A percentile compares a stretch with the other conserved stretches of the same genome.
These are phyloP conservation scores for Hydroisotoma schaefferi DNA, from an alignment of 2,888 invertebrate species.

Conservation along the genomic window DNA sequence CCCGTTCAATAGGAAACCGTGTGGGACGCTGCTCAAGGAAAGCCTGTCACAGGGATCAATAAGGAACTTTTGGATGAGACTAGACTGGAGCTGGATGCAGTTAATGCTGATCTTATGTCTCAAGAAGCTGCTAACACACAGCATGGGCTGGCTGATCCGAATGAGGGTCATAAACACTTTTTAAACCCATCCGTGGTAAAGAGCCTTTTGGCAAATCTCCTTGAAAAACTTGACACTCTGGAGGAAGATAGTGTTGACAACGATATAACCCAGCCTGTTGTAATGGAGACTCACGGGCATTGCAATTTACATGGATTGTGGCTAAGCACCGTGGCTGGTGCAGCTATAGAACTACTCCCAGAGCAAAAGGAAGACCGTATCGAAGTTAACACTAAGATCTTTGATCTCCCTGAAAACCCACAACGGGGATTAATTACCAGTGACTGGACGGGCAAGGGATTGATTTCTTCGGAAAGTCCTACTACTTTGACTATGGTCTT, in stretches of 20 bases:
- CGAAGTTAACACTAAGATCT: constrained; percentile 28
- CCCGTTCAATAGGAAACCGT: too few relatives aligned
- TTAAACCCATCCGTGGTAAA: constrained; percentile 23
- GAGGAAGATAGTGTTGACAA: not conserved
- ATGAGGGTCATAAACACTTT: not conserved
- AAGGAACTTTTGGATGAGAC: too few relatives aligned
- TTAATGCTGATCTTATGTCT: too few relatives aligned
- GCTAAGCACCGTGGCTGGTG: constrained; percentile 41
- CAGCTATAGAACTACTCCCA: constrained; percentile 38
- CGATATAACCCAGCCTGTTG: not conserved
- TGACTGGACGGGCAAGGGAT: constrained; percentile 41
- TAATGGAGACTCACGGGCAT: constrained; percentile 6
- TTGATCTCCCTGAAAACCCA: constrained; percentile 28
- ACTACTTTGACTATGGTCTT: constrained; percentile 44
- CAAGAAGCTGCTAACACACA: too few relatives aligned
- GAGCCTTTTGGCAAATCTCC: constrained; percentile 23
- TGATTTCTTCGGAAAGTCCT: constrained; percentile 39
- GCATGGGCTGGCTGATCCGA: not conserved
- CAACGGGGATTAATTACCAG: constrained; percentile 25
- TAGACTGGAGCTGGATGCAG: too few relatives aligned
- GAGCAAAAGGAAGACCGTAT: constrained; percentile 16
- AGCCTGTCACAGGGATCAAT: too few relatives aligned
- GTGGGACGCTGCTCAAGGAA: too few relatives aligned
- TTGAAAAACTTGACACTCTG: constrained; percentile 15
- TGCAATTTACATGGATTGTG: constrained; percentile 41